Evolutionary conservation across 2,797 vertebrate genomes (phyloP).

Genomic region (Dermochelys coriacea): DNA sequence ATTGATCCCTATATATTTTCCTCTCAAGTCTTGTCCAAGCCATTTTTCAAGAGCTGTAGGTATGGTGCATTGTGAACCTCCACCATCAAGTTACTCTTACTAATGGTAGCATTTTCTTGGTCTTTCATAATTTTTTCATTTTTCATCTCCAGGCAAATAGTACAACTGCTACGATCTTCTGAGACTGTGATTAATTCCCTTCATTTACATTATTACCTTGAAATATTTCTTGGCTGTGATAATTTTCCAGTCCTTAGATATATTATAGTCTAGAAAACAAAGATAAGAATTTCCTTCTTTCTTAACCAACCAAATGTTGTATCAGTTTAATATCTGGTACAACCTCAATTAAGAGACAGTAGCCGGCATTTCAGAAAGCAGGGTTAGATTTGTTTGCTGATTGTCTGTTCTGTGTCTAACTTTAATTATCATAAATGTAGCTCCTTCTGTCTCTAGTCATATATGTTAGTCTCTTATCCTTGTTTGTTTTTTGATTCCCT

Average conservation of each 20-base stretch:
- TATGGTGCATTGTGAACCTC: background rate
- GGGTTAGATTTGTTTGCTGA: background rate
- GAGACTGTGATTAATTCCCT: background rate
- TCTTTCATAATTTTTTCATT: constrained; percentile 3
- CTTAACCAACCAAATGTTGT: background rate
- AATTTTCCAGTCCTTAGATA: background rate
- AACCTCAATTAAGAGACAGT: background rate
- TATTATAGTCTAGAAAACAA: no score
- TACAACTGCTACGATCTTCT: background rate
- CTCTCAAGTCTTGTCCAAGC: background rate
- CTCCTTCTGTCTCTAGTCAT: background rate
- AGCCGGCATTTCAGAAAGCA: background rate
- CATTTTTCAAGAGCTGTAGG: background rate
- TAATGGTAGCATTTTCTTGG: background rate
- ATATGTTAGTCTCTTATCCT: background rate
- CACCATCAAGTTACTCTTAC: background rate
- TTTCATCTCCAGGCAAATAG: background rate
- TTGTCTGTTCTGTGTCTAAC: background rate
- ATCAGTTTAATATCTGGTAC: background rate
- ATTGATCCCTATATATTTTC: background rate
- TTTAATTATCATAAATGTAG: background rate
- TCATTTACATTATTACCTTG: background rate
- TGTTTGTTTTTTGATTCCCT: background rate
- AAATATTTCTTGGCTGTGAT: background rate
- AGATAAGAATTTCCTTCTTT: background rate